Conservation (phyloP, 2,797 vertebrate species). For the Clarias platycephalus region DNA sequence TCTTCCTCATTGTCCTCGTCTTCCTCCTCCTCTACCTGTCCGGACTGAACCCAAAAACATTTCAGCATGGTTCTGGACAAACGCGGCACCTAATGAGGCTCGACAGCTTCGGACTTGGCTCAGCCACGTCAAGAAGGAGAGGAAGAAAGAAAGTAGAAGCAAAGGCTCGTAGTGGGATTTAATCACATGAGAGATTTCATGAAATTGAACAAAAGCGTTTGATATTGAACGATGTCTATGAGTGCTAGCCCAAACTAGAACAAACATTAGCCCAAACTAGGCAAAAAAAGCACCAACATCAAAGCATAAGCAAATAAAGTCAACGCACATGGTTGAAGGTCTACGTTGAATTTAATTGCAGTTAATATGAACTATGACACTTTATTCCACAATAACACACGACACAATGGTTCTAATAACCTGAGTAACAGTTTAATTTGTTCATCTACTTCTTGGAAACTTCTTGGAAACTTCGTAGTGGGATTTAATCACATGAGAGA, state of each 20-base stretch:
- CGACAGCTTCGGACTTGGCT: not conserved
- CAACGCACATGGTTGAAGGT: no score
- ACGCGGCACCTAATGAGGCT: not conserved
- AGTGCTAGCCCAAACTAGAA: not conserved
- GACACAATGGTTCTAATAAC: no score
- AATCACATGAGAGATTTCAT: not conserved
- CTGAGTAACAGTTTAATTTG: no score
- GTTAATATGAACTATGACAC: no score
- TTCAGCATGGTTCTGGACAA: slow-evolving; percentile 3
- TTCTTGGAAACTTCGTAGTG: no score
- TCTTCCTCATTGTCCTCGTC: not conserved
- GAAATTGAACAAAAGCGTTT: not conserved
- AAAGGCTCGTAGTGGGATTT: not conserved
- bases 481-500: not conserved
- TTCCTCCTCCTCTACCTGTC: not conserved
- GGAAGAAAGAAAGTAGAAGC: not conserved
- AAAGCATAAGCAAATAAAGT: no score
- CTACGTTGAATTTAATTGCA: no score
- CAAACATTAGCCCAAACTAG: no score
- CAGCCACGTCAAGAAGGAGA: not conserved
- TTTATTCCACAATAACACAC: no score
- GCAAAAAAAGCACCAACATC: no score
- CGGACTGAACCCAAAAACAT: slow-evolving; percentile 4
- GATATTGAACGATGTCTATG: not conserved
- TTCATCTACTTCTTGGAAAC: no score